Evolutionary conservation across 2,797 vertebrate species (phyloP).

Genomic region (Pseudomugil gertrudae): DNA sequence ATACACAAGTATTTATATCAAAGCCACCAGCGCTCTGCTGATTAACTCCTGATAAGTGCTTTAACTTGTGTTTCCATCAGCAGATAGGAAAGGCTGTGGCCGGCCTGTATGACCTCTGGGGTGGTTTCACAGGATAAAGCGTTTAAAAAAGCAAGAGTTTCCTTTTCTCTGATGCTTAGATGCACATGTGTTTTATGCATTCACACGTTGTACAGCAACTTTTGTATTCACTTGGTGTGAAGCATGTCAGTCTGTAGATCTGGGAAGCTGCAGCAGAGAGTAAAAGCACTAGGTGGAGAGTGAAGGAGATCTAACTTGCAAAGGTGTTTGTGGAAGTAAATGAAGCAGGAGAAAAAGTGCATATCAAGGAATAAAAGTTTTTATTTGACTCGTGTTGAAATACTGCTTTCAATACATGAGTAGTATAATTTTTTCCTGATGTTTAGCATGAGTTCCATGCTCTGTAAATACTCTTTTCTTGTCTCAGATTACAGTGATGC

Average conservation of each 20-base stretch:
- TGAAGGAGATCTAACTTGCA: slow-evolving; percentile 24
- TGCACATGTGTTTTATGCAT: slow-evolving; percentile 3
- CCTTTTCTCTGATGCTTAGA: slow-evolving; percentile 20
- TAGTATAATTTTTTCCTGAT: slow-evolving; percentile 52
- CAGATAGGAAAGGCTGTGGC: slow-evolving; percentile 33
- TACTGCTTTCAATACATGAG: slow-evolving; percentile 39
- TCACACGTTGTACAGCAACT: slow-evolving; percentile 17
- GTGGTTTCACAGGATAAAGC: slow-evolving; percentile 55
- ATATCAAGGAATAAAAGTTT: slow-evolving; percentile 5
- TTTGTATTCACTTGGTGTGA: slow-evolving; percentile 7
- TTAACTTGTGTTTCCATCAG: slow-evolving; percentile 48
- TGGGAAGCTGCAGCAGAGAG: slow-evolving; percentile 1
- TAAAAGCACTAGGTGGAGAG: slow-evolving; percentile 10
- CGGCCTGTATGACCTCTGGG: slow-evolving; percentile 49
- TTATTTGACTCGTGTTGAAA: slow-evolving; percentile 25
- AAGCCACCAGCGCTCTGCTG: slow-evolving; percentile 24
- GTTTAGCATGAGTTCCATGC: slow-evolving; percentile 31
- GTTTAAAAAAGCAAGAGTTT: slow-evolving; percentile 42
- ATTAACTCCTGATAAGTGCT: slow-evolving; percentile 48
- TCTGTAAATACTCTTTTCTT: slow-evolving; percentile 36
- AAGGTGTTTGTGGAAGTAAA: slow-evolving; percentile 6
- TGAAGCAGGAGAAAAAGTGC: slow-evolving; percentile 26
- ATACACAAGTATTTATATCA: slow-evolving; percentile 22
- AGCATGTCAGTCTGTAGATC: not conserved
- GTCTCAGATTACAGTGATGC: slow-evolving; percentile 53